A percentile compares a stretch with the other conserved stretches of the same genome.
Evolutionary conservation across 2,888 invertebrate genomes (phyloP).

Genomic region (Agrochola lota): DNA sequence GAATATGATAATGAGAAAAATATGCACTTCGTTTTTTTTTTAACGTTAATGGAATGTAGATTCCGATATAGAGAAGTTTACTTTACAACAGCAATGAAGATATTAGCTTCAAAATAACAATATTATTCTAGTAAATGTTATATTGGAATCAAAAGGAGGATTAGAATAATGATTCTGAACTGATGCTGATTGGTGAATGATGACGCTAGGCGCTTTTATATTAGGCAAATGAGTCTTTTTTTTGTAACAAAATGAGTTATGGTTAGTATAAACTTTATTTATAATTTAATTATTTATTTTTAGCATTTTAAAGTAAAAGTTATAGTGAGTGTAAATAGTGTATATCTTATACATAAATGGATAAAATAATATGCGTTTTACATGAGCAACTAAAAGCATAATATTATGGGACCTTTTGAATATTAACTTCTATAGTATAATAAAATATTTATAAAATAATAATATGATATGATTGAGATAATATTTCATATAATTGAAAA

Average conservation of each 20-base stretch:
- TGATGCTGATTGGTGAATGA: background rate
- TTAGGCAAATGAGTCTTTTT: background rate
- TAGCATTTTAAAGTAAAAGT: background rate
- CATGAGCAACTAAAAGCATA: conserved; percentile 55
- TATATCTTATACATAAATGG: conserved; percentile 55
- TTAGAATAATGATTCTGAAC: background rate
- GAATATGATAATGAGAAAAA: conserved; percentile 5
- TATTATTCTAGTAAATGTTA: background rate
- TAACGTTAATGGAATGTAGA: background rate
- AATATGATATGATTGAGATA: background rate
- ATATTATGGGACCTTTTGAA: background rate
- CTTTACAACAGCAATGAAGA: background rate
- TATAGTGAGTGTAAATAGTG: conserved; percentile 14
- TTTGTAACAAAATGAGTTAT: background rate
- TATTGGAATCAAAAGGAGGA: background rate
- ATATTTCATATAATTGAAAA: background rate
- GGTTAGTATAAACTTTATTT: background rate
- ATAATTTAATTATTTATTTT: background rate
- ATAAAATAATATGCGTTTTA: conserved; percentile 53
- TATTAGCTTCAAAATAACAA: background rate
- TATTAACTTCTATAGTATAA: background rate
- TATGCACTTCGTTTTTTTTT: background rate
- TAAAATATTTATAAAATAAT: conserved; percentile 6
- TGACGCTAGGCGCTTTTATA: background rate
- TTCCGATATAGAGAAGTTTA: background rate